Evolutionary conservation across 2,888 invertebrate genomes (phyloP), one percentile per base, ranked within the genome.

Genomic region (Heteromurus nitidus): DNA sequence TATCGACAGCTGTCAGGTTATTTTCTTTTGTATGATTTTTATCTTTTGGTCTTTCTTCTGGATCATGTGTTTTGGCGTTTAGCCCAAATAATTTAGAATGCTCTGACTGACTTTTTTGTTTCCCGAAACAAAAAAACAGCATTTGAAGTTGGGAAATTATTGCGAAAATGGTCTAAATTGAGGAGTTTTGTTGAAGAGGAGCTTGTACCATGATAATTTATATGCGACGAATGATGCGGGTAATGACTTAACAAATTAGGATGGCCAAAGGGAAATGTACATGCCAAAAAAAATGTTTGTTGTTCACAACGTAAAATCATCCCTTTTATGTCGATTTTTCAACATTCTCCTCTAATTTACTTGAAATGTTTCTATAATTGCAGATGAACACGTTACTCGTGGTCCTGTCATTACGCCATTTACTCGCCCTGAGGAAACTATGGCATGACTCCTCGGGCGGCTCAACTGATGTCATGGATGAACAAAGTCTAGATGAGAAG

Each of bases 321-420:
- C n/a, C n/a, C n/a, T n/a, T 36, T 7, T 13, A 36, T 13, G 36
- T 13, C 7, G 9, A 36, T 36, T 13, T 36, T 36, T 36, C 13
- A 13, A 13, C 7, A 36, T 9, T 36, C 36, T 13, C 7, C 36
- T 36, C 13, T 7, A 36, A 36, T 36, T 36, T 7, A 36, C 36
- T 36, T 58, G 36, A 13, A 1, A 31, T 28, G 26, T 22, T 31
- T 24, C 18, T 28, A 2, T 11, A 62, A 62, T 67, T 42, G 24
- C 87, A 90, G 90, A 87, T 88, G 76, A 90, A 89, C 86, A 89
- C 89, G 7, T 87, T 88, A 13, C 87, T 90, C 31, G 88, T 89
- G 82, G 88, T 89, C 69, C 83, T 88, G 82, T 89, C 89, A 44
- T 87, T 89, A 72, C 83, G 88, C 77, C 86, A 87, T 62, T 80